Conservation (phyloP, 2,113 vertebrate species). For the Dipodomys stephensi region DNA sequence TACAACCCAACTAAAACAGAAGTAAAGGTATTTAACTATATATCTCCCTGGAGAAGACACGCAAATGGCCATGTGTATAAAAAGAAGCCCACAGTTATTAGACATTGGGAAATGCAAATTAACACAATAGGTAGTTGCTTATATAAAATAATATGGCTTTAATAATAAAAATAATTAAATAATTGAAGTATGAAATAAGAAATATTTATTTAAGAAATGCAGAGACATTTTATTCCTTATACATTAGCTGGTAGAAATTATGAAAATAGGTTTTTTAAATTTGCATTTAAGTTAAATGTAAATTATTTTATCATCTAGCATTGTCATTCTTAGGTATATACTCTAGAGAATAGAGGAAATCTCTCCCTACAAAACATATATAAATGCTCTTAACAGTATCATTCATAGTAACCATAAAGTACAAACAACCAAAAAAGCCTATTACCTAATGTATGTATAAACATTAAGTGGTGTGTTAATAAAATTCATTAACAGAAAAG, state of each 20-base stretch:
- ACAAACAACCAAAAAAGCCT: neutral
- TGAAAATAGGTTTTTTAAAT: neutral
- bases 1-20: neutral
- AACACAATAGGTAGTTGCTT: neutral
- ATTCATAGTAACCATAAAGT: neutral
- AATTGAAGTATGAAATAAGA: neutral
- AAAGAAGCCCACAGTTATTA: neutral
- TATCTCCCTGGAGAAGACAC: slow-evolving; percentile 4
- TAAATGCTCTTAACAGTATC: neutral
- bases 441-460: neutral
- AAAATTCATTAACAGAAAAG: neutral
- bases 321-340: neutral
- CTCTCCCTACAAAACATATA: neutral
- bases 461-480: neutral
- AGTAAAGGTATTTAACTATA: neutral
- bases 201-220: neutral
- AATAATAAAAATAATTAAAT: neutral
- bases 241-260: neutral
- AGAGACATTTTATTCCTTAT: neutral
- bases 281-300: slow-evolving; percentile 7
- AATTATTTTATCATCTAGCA: neutral
- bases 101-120: neutral
- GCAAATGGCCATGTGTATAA: neutral
- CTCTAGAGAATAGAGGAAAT: neutral
- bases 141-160: neutral